Percentiles rank a stretch among this genome's conserved stretches.
phyloP scores from a whole-genome alignment of 2,113 vertebrate species.

The Alligator sinensis region DNA sequence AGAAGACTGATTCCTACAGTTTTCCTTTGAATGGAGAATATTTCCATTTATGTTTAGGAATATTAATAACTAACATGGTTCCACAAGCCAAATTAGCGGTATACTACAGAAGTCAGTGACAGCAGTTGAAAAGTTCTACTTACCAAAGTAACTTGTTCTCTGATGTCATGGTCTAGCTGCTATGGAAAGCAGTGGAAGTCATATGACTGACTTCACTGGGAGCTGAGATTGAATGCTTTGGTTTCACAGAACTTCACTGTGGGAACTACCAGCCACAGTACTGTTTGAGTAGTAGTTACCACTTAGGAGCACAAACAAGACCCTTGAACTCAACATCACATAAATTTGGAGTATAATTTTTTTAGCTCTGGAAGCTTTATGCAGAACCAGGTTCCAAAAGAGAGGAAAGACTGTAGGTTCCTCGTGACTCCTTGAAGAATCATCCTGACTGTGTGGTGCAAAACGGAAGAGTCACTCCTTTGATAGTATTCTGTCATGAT shows the following conservation, averaged over 20 bases:
- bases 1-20: background rate
- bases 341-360: background rate
- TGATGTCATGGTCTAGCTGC: background rate
- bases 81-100: background rate
- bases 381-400: background rate
- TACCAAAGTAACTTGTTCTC: background rate
- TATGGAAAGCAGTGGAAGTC: background rate
- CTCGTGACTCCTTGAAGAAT: background rate
- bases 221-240: background rate
- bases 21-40: background rate
- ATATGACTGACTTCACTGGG: background rate
- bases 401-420: background rate
- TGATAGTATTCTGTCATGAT: background rate
- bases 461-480: background rate
- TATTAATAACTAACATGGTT: background rate
- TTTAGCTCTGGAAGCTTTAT: background rate
- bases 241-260: background rate
- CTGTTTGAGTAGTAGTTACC: background rate
- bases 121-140: background rate
- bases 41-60: background rate
- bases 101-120: background rate
- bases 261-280: background rate
- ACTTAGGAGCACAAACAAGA: background rate
- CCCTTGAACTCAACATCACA: background rate
- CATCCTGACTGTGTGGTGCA: accelerated